Conservation (phyloP, 37 sponge, comb jelly and placozoan genomes). For the Eunapius fragilis region DNA sequence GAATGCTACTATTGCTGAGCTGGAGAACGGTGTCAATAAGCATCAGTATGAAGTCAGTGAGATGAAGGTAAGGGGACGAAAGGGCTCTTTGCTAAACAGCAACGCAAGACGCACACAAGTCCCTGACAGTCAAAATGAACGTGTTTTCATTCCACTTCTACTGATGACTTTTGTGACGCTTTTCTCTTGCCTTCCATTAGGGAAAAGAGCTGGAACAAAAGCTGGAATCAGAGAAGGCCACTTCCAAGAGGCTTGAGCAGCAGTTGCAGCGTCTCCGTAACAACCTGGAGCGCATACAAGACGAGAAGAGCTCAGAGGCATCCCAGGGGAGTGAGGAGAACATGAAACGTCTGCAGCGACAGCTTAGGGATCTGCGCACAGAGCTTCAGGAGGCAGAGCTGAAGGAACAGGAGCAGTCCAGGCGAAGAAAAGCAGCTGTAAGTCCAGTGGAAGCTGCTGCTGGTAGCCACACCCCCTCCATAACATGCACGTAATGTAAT, state of each 20-base stretch:
- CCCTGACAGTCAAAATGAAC: too few species aligned
- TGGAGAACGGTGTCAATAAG: slow-evolving; percentile 49
- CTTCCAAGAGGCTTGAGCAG: slow-evolving; percentile 67
- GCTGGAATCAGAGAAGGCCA: slow-evolving; percentile 72
- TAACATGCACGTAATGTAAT: too few species aligned
- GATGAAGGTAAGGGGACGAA: slow-evolving; percentile 30
- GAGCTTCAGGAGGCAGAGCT: slow-evolving; percentile 76
- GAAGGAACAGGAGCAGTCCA: slow-evolving; percentile 75
- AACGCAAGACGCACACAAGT: too few species aligned
- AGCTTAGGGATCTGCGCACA: slow-evolving; percentile 61
- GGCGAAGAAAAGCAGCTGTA: slow-evolving; percentile 63
- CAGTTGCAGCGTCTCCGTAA: slow-evolving; percentile 66
- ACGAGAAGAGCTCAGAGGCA: slow-evolving; percentile 52
- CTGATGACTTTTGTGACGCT: too few species aligned
- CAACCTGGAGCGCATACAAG: slow-evolving; percentile 67
- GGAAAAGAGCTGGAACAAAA: slow-evolving; percentile 81
- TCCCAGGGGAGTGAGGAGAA: slow-evolving; percentile 46
- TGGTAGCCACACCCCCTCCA: too few species aligned
- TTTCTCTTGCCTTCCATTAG: too few species aligned
- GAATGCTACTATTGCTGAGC: slow-evolving; percentile 36
- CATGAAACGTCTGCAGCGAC: slow-evolving; percentile 70
- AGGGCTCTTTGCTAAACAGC: background rate
- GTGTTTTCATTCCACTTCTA: too few species aligned
- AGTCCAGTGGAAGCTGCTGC: background rate
- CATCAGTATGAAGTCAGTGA: slow-evolving; percentile 65